Evolutionary conservation across 2,113 vertebrate species (phyloP), one percentile per base, ranked within the genome.

Genomic region (Colossoma macropomum): DNA sequence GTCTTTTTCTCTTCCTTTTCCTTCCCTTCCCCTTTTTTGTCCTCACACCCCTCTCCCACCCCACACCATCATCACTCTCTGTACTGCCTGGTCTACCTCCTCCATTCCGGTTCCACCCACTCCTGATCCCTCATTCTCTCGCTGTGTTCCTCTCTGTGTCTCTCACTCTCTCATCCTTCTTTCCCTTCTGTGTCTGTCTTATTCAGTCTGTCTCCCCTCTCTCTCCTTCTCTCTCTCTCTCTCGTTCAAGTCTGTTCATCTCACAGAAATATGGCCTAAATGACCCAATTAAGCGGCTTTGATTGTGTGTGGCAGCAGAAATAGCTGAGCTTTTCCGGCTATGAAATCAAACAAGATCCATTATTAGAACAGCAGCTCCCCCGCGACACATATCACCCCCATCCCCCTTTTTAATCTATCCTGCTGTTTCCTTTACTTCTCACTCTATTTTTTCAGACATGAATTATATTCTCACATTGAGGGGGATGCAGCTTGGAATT

Each of bases 261-360:
- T 75, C 66, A 41, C 78, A 63, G 73, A 84, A 85, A 56, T 27
- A 70, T 84, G 83, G 84, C 80, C 86, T 89, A 86, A 89, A 79
- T 91, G 91, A 92, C 90, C 91, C 88, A 89, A 77, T 93, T 91
- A 89, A 68, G 32, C 70, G 56, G 41, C 75, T 91, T 79, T 88
- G 74, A 89, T 76, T 87, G 72, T 84, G 72, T 84, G 16, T 86
- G 87, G 78, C 75, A 16, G 60, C 74, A 82, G 77, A 90, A 91
- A 88, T 85, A 89, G 79, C 75, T 59, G 8, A 65, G 68, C 83
- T 91, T 91, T 79, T 72, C 45, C 63, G 59, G 83, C 60, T 71
- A 63, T 68, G 15, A 79, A 87, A 90, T 90, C 87, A 89, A 88
- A 91, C 89, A 83, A 73, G 81, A 89, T 76, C 84, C 83, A 85